A percentile compares a stretch with the other conserved stretches of the same genome.
Evolutionary conservation across 2,888 invertebrate genomes (phyloP).

Genomic region (Hecatera dysodea): DNA sequence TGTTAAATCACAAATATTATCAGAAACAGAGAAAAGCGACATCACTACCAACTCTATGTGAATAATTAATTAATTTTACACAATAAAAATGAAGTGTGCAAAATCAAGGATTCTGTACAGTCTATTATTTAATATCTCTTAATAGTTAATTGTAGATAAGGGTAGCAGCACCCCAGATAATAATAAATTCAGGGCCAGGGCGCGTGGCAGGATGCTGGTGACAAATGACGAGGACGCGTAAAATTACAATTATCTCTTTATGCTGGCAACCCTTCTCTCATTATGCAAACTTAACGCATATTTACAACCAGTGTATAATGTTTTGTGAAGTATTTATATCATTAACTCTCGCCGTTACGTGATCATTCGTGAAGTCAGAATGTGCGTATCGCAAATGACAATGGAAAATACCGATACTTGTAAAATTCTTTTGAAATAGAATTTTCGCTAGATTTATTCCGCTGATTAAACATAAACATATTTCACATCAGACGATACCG

Average conservation of each 20-base stretch:
- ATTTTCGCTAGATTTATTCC: constrained; percentile 28
- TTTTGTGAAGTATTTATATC: constrained; percentile 48
- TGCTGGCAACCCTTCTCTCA: constrained; percentile 82
- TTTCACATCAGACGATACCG: not conserved
- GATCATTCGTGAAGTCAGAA: constrained; percentile 51
- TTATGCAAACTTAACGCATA: constrained; percentile 87
- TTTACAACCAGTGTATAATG: constrained; percentile 72
- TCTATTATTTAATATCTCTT: constrained; percentile 81
- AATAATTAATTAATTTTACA: not conserved
- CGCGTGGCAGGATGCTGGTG: constrained; percentile 91
- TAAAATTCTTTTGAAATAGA: constrained; percentile 36
- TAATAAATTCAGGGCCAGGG: constrained; percentile 83
- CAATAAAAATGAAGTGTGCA: constrained; percentile 57
- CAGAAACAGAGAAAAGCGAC: not conserved
- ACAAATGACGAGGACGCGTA: constrained; percentile 88
- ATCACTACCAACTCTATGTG: not conserved
- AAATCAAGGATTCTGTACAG: constrained; percentile 58
- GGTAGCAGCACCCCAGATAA: constrained; percentile 83
- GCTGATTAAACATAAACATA: constrained; percentile 31
- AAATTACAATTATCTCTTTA: constrained; percentile 89
- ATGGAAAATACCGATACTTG: constrained; percentile 31
- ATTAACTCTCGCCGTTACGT: constrained; percentile 49
- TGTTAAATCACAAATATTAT: not conserved
- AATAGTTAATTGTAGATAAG: constrained; percentile 83
- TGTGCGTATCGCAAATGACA: constrained; percentile 46